Evolutionary conservation across 2,113 vertebrate genomes (phyloP), one percentile per base, ranked within the genome.

Genomic region (Megaptera novaeangliae): DNA sequence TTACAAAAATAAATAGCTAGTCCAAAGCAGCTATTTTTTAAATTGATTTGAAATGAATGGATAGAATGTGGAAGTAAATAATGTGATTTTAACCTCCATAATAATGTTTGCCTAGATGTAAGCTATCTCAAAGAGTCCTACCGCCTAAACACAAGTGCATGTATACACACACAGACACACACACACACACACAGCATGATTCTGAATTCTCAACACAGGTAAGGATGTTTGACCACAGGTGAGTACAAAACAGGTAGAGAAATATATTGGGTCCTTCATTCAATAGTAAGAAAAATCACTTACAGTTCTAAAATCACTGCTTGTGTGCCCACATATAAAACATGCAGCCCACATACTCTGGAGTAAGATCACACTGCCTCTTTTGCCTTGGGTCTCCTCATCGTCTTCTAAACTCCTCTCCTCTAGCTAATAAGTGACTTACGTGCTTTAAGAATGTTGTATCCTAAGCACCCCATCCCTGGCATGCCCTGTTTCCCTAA

Each of bases 1-100:
- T 81, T 78, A 82, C 78, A 93, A 74, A 91, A 95, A 75, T 66
- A 77, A 97, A 83, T 86, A 94, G 75, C 84, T 63, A 88, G 83
- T 59, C 55, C 44, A 59, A 63, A 77, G 83, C 44, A 74, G 80
- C 23, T 78, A 29, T 34, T 64, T 90, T n/a, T 82, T 41, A 59
- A 63, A 46, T 41, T 80, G 86, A 89, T 89, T 83, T 82, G 55
- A 86, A 88, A 85, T 94, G 81, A 95, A 74, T 91, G 88, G 61
- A 63, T 29, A 64, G 31, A 31, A n/a, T 27, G 18, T 41, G n/a
- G 55, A 61, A 91, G 61, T 23, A 68, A 31, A 88, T 11, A 41
- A 39, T 14, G 9, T 49, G 55, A 27, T n/a, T 74, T 49, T 49
- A 59, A 36, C n/a, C 77, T 77, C 36, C 34, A 12, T 15, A 8